Percentiles rank a stretch among this genome's conserved stretches.
Evolutionary conservation across 2,113 vertebrate genomes (phyloP).

Genomic region (Ibidorhyncha struthersii): DNA sequence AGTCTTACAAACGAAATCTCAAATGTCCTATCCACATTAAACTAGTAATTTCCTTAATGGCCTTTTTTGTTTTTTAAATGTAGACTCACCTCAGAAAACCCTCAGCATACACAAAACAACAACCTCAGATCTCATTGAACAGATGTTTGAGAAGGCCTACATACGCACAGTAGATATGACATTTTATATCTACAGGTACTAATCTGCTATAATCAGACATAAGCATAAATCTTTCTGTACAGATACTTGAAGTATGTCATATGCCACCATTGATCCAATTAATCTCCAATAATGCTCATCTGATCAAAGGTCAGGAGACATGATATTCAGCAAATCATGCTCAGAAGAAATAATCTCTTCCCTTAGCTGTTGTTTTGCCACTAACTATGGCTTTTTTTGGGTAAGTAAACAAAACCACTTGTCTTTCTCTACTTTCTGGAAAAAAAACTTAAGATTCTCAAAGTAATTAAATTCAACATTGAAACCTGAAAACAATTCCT

Average conservation of each 20-base stretch:
- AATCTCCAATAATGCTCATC: constrained; percentile 19
- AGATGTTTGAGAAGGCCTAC: constrained; percentile 30
- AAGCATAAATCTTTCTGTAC: constrained; percentile 1
- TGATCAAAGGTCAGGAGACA: constrained; percentile 12
- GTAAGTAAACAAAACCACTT: not conserved
- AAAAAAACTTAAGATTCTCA: not conserved
- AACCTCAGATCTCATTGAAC: not conserved
- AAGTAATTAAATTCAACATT: not conserved
- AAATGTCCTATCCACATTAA: not conserved
- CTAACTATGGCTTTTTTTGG: not conserved
- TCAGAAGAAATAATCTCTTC: constrained; percentile 9
- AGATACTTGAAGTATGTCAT: constrained; percentile 38
- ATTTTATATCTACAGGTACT: constrained; percentile 58
- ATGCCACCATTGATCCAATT: constrained; percentile 39
- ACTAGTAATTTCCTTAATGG: constrained; percentile 34
- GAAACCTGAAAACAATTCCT: not conserved
- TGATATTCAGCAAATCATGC: not conserved
- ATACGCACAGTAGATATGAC: not conserved
- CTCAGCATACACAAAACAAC: not conserved
- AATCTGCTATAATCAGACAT: constrained; percentile 51
- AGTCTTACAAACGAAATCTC: not conserved
- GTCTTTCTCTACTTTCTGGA: not conserved
- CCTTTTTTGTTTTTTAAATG: not conserved
- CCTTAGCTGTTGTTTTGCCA: not conserved
- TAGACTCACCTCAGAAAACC: not conserved